phyloP scores from a whole-genome alignment of 2,113 vertebrate genomes.

The Python bivittatus region DNA sequence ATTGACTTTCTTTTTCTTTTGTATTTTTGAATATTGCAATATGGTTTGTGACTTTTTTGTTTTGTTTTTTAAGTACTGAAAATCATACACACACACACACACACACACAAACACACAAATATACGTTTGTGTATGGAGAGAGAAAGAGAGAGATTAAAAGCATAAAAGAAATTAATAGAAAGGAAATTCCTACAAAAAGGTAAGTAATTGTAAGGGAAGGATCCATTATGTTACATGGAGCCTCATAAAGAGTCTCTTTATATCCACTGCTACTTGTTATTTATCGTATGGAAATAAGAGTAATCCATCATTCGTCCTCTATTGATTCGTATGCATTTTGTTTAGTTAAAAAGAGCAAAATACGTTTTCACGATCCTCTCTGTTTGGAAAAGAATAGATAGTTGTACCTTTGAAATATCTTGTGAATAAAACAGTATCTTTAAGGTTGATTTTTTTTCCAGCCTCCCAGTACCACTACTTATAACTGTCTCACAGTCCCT shows the following conservation, averaged over 20 bases:
- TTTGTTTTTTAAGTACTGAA: not conserved
- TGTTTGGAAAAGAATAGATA: conserved; percentile 47
- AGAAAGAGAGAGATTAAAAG: not conserved
- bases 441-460: conserved; percentile 50
- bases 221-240: not conserved
- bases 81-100: no score
- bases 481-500: conserved; percentile 44
- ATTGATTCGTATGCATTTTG: not conserved
- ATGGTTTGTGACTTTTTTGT: not conserved
- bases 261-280: not conserved
- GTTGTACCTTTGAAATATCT: conserved; percentile 47
- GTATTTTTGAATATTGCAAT: not conserved
- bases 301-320: not conserved
- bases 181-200: not conserved
- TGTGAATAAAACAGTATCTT: conserved; percentile 54
- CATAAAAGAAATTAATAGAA: not conserved
- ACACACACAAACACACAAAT: no score
- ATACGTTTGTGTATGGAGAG: not conserved
- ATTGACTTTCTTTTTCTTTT: not conserved
- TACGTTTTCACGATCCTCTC: not conserved
- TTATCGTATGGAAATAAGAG: not conserved
- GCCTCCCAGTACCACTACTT: conserved; percentile 9
- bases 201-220: not conserved
- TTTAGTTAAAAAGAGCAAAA: conserved; percentile 15
- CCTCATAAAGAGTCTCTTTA: not conserved